phyloP scores from a whole-genome alignment of 2,888 invertebrate genomes.

The Dinocampus coccinellae region DNA sequence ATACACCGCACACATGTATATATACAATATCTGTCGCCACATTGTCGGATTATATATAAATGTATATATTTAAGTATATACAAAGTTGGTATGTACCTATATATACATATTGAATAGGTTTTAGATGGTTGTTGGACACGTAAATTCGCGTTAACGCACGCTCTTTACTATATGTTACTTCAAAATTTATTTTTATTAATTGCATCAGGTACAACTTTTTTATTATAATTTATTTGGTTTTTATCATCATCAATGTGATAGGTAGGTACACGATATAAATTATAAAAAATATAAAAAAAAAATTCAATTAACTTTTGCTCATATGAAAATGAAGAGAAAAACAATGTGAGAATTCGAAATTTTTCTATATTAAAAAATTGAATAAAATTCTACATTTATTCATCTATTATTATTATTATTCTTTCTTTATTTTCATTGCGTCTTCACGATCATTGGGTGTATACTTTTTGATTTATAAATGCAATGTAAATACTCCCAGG shows the following conservation, averaged over 20 bases:
- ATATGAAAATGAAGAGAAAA: too few relatives aligned
- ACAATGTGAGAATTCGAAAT: background rate
- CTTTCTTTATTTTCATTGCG: too few relatives aligned
- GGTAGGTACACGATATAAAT: too few relatives aligned
- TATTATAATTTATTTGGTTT: background rate
- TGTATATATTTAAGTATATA: background rate
- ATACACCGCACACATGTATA: background rate
- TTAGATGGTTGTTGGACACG: slow-evolving; percentile 5
- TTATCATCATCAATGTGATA: too few relatives aligned
- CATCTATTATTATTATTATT: too few relatives aligned
- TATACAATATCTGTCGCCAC: slow-evolving; percentile 35
- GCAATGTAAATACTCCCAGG: background rate
- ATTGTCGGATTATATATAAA: slow-evolving; percentile 3
- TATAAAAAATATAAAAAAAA: too few relatives aligned
- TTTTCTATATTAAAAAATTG: background rate
- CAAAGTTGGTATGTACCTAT: background rate
- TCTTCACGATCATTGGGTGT: too few relatives aligned
- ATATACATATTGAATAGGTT: background rate
- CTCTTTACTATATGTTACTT: background rate
- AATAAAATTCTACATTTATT: background rate
- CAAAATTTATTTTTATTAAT: background rate
- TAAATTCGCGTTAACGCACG: slow-evolving; percentile 8
- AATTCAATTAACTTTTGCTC: too few relatives aligned
- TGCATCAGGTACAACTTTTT: background rate
- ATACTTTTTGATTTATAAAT: background rate